Percentiles rank a stretch among this genome's conserved stretches.
phyloP scores from a whole-genome alignment of 1,140 invertebrate genomes.

The Coptotermes formosanus region DNA sequence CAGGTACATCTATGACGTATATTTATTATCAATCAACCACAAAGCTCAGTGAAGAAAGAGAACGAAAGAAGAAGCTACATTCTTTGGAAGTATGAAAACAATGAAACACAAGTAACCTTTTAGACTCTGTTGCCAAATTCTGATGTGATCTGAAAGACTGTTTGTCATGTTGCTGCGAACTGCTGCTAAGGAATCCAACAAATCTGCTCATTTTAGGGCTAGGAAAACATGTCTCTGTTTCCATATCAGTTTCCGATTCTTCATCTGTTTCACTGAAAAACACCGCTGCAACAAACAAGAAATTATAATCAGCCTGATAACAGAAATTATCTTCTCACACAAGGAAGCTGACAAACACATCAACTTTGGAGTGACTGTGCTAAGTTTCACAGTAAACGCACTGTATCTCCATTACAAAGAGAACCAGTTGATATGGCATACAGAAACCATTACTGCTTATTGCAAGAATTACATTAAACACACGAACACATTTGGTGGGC shows the following conservation, averaged over 20 bases:
- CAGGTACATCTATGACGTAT: too few relatives aligned
- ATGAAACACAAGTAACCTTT: not conserved
- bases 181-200: constrained; percentile 34
- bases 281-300: constrained; percentile 45
- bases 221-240: constrained; percentile 38
- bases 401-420: too few relatives aligned
- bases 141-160: constrained; percentile 26
- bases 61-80: not conserved
- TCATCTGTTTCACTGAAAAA: constrained; percentile 80
- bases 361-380: too few relatives aligned
- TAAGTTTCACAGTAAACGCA: too few relatives aligned
- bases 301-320: too few relatives aligned
- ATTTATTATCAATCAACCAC: not conserved
- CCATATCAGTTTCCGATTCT: constrained; percentile 57
- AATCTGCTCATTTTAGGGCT: constrained; percentile 40
- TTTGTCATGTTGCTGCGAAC: not conserved
- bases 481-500: too few relatives aligned
- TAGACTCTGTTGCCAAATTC: constrained; percentile 30
- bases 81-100: not conserved
- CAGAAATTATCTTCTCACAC: too few relatives aligned
- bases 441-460: too few relatives aligned
- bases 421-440: too few relatives aligned
- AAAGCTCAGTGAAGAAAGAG: not conserved
- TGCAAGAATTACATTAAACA: too few relatives aligned
- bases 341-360: too few relatives aligned